A percentile compares a stretch with the other conserved stretches of the same genome.
These are phyloP conservation scores for Ametastegia equiseti DNA, from an alignment of 2,888 invertebrate species.

Conservation along the genomic window DNA sequence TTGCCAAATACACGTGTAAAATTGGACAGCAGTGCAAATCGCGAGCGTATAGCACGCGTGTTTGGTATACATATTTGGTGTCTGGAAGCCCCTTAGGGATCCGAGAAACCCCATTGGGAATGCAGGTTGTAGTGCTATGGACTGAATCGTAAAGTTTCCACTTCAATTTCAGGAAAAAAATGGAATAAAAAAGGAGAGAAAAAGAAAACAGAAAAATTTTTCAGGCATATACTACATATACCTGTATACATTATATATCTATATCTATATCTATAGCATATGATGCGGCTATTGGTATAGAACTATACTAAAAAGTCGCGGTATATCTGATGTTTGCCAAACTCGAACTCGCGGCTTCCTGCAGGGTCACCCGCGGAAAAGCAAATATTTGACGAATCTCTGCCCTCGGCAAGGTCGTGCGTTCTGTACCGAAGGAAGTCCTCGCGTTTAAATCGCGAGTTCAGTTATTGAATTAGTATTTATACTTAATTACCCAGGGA, in stretches of 20 bases:
- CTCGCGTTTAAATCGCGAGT: no score
- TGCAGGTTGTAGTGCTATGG: not conserved
- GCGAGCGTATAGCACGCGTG: not conserved
- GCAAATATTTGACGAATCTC: not conserved
- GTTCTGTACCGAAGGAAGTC: no score
- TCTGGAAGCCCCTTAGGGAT: not conserved
- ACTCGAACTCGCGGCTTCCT: not conserved
- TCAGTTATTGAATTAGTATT: no score
- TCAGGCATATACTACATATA: not conserved
- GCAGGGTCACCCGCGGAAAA: not conserved
- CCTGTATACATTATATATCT: no score
- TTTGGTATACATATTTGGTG: not conserved
- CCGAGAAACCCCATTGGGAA: not conserved
- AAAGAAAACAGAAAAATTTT: no score
- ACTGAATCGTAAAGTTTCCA: not conserved
- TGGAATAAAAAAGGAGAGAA: not conserved
- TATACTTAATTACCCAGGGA: no score
- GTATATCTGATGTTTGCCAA: not conserved
- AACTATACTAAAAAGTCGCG: not conserved
- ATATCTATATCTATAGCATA: not conserved
- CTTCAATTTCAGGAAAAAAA: not conserved
- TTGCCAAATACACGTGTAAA: not conserved
- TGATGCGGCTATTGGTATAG: not conserved
- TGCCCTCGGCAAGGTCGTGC: no score
- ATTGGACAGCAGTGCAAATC: not conserved